These are phyloP conservation scores for Macrosiphum euphorbiae DNA, from an alignment of 2,888 invertebrate genomes.

Conservation along the genomic window DNA sequence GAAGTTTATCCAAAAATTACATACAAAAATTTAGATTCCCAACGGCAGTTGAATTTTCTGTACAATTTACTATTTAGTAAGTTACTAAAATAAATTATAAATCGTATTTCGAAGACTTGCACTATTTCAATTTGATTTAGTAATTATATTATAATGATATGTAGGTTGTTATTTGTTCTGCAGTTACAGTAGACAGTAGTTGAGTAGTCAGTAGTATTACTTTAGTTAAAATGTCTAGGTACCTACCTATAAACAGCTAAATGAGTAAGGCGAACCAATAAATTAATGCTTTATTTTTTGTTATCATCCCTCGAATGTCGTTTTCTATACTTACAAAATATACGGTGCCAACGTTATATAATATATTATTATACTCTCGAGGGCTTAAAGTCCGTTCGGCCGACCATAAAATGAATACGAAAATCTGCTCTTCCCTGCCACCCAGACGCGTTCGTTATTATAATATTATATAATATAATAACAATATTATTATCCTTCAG, in stretches of 20 bases:
- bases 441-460: constrained; percentile 26
- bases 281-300: background rate
- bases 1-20: background rate
- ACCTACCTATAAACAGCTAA: background rate
- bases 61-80: background rate
- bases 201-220: background rate
- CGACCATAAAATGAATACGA: constrained; percentile 61
- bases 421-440: constrained; percentile 51
- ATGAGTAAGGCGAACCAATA: background rate
- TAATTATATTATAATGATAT: background rate
- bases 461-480: constrained; percentile 8
- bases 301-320: background rate
- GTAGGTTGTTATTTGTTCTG: background rate
- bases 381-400: constrained; percentile 54
- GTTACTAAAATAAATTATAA: background rate
- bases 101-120: background rate
- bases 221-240: background rate
- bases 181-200: background rate
- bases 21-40: background rate
- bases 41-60: background rate
- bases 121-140: background rate
- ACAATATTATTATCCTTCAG: background rate
- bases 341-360: background rate
- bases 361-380: background rate
- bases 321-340: background rate